Evolutionary conservation across 2,888 invertebrate species (phyloP).

Genomic region (Julus scandinavius): DNA sequence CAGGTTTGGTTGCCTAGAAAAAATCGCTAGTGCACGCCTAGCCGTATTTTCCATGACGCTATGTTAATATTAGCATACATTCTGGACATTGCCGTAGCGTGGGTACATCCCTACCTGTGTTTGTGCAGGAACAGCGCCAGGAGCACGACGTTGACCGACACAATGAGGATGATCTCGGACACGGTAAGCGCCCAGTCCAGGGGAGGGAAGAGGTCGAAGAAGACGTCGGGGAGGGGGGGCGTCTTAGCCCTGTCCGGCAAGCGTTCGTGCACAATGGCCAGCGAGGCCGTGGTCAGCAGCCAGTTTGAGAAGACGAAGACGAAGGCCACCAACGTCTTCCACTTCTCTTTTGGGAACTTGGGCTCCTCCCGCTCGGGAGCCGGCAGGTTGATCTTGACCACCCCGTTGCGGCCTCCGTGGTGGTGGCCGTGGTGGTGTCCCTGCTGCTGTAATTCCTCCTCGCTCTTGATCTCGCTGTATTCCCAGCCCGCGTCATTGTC

Average conservation of each 20-base stretch:
- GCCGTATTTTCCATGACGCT: no score
- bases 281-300: constrained; percentile 75
- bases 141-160: constrained; percentile 80
- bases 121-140: constrained; percentile 85
- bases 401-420: constrained; percentile 64
- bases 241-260: constrained; percentile 81
- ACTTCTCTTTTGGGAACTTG: constrained; percentile 83
- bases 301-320: constrained; percentile 74
- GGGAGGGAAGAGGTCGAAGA: constrained; percentile 79
- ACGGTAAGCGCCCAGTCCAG: constrained; percentile 82
- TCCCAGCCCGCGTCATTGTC: constrained; percentile 40
- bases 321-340: constrained; percentile 78
- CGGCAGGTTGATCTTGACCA: constrained; percentile 74
- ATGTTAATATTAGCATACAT: no score
- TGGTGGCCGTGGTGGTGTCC: not conserved
- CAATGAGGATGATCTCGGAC: constrained; percentile 87
- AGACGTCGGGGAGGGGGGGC: constrained; percentile 83
- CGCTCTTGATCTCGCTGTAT: not conserved
- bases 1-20: no score
- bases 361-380: constrained; percentile 76
- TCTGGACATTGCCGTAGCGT: no score
- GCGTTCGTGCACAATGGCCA: constrained; percentile 87
- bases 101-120: constrained; percentile 73
- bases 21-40: no score
- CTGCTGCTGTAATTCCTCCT: not conserved